These are phyloP conservation scores for Drosophila sulfurigaster DNA, from an alignment of 1,140 invertebrate genomes.

Conservation along the genomic window DNA sequence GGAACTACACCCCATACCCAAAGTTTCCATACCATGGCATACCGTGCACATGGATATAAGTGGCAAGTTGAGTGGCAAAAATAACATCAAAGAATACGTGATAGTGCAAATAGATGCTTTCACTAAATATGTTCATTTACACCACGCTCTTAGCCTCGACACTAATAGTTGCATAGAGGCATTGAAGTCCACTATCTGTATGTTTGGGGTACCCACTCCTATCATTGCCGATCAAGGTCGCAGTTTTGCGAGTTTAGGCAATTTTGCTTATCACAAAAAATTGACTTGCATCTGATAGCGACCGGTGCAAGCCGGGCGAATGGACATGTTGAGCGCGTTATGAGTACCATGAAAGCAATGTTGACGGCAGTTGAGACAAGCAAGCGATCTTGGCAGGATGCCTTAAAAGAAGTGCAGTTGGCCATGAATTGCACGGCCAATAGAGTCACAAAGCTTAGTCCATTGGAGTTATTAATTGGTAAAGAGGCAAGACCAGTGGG, in stretches of 20 bases:
- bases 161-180: slow-evolving; percentile 1
- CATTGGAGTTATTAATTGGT: slow-evolving; percentile 4
- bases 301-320: slow-evolving; percentile 11
- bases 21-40: slow-evolving; percentile 15
- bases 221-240: slow-evolving; percentile 14
- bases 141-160: too few species aligned
- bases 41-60: neutral
- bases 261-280: slow-evolving; percentile 2
- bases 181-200: slow-evolving; percentile 17
- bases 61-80: neutral
- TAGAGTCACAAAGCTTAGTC: slow-evolving; percentile 10
- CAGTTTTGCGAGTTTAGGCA: slow-evolving; percentile 7
- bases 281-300: slow-evolving; percentile 5
- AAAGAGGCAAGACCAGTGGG: slow-evolving; percentile 9
- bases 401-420: neutral
- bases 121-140: neutral
- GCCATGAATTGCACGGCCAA: slow-evolving; percentile 10
- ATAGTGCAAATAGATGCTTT: neutral
- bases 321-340: slow-evolving; percentile 9
- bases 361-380: slow-evolving; percentile 9
- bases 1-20: slow-evolving; percentile 18
- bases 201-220: slow-evolving; percentile 21
- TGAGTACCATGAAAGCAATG: slow-evolving; percentile 11
- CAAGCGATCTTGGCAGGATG: slow-evolving; percentile 8
- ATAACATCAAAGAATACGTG: neutral